Conservation (phyloP, 2,797 vertebrate species). For the Lacerta bilineata region DNA sequence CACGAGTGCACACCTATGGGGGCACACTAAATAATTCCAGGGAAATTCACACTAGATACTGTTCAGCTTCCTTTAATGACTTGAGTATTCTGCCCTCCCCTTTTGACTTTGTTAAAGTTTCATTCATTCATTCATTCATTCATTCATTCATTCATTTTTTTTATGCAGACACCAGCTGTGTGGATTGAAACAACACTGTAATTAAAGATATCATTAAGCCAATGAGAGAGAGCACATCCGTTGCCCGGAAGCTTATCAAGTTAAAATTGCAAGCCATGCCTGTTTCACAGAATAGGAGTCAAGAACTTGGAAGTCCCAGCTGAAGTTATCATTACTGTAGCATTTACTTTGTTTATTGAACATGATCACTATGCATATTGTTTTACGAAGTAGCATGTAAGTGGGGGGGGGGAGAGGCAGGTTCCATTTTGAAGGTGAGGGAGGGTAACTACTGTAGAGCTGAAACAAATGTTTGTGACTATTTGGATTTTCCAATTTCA, state of each 20-base stretch:
- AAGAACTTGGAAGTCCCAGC: not conserved
- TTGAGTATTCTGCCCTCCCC: not conserved
- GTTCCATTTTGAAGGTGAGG: not conserved
- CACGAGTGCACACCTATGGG: not conserved
- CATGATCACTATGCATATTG: not conserved
- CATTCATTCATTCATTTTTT: not conserved
- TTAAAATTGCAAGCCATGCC: not conserved
- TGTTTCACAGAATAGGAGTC: not conserved
- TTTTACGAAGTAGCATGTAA: not conserved
- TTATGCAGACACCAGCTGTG: not conserved
- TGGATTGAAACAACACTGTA: not conserved
- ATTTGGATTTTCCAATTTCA: constrained; percentile 11
- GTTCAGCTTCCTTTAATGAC: not conserved
- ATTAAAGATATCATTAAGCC: constrained; percentile 17
- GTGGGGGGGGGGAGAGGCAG: too few relatives aligned
- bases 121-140: constrained; percentile 21
- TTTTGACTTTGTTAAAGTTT: not conserved
- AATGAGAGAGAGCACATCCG: not conserved
- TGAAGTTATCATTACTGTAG: not conserved
- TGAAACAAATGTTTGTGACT: not conserved
- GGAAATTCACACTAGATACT: not conserved
- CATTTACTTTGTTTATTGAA: not conserved
- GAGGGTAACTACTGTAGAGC: not conserved
- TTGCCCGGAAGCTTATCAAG: not conserved
- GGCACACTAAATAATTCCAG: not conserved